phyloP scores from a whole-genome alignment of 2,797 vertebrate genomes.

The Lindbergichthys nudifrons region DNA sequence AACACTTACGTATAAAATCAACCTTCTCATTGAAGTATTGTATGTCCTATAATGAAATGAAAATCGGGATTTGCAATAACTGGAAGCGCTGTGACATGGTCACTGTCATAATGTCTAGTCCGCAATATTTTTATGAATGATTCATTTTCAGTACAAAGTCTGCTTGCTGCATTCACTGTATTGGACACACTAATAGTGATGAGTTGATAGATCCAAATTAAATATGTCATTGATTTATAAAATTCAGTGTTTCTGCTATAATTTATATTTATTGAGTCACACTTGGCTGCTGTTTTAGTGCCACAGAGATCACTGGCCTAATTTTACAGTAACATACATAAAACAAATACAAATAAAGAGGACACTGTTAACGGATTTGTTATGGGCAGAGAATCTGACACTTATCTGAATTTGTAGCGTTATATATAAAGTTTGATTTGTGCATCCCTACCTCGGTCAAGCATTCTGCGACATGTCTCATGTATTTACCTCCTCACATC shows the following conservation, averaged over 20 bases:
- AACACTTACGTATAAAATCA: not conserved
- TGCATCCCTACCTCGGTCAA: not conserved
- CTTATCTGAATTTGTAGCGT: not conserved
- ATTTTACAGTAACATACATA: not conserved
- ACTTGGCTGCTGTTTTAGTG: slow-evolving; percentile 10
- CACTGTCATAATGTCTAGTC: not conserved
- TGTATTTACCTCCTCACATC: not conserved
- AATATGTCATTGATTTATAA: not conserved
- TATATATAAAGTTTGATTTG: not conserved
- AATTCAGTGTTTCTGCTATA: slow-evolving; percentile 4
- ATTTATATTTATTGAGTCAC: slow-evolving; percentile 20
- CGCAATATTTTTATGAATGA: not conserved
- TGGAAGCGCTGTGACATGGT: not conserved
- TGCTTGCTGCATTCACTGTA: not conserved
- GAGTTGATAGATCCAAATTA: slow-evolving; percentile 8
- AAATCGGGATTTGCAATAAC: slow-evolving; percentile 7
- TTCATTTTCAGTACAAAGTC: not conserved
- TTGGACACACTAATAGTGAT: not conserved
- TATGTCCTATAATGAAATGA: slow-evolving; percentile 6
- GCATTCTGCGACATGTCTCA: too few relatives aligned
- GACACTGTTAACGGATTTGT: not conserved
- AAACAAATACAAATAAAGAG: slow-evolving; percentile 4
- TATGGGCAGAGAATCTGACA: not conserved
- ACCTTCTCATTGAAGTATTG: slow-evolving; percentile 3
- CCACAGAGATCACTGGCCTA: not conserved